Percentiles rank a stretch among this genome's conserved stretches.
Evolutionary conservation across 2,797 vertebrate genomes (phyloP).

Genomic region (Ctenopoma multispine): DNA sequence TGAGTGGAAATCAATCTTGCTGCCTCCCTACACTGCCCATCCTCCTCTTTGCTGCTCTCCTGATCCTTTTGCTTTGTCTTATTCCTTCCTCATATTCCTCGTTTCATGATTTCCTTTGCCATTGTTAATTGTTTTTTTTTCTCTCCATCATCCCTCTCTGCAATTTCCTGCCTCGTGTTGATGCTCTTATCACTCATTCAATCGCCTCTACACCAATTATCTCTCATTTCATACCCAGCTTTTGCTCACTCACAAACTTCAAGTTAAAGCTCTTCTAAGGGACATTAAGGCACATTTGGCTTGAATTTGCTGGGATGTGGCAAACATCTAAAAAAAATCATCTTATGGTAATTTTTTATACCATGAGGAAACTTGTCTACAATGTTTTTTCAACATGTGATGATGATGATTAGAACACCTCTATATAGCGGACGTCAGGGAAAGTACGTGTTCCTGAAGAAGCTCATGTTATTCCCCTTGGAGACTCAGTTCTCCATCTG

Average conservation of each 20-base stretch:
- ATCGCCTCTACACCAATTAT: not conserved
- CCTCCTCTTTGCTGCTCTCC: constrained; percentile 54
- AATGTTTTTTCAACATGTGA: not conserved
- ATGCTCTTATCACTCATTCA: not conserved
- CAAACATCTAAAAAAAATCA: not conserved
- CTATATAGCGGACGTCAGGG: not conserved
- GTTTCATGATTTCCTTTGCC: not conserved
- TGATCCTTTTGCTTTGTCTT: constrained; percentile 38
- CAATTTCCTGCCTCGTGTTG: constrained; percentile 1
- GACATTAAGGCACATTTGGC: not conserved
- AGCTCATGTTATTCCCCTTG: not conserved
- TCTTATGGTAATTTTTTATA: not conserved
- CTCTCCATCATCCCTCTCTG: not conserved
- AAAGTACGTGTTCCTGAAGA: not conserved
- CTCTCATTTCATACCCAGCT: too few relatives aligned
- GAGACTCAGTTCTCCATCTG: not conserved
- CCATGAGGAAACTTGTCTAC: not conserved
- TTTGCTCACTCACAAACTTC: constrained; percentile 2
- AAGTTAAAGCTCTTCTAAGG: not conserved
- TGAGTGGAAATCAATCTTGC: constrained; percentile 84
- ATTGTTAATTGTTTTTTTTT: constrained; percentile 1
- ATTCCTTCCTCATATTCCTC: constrained; percentile 25
- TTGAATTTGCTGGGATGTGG: not conserved
- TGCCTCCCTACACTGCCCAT: constrained; percentile 47
- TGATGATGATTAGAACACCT: not conserved